Percentiles rank a stretch among this genome's conserved stretches.
Evolutionary conservation across 1,140 invertebrate species (phyloP).

Genomic region (Heliothis virescens): DNA sequence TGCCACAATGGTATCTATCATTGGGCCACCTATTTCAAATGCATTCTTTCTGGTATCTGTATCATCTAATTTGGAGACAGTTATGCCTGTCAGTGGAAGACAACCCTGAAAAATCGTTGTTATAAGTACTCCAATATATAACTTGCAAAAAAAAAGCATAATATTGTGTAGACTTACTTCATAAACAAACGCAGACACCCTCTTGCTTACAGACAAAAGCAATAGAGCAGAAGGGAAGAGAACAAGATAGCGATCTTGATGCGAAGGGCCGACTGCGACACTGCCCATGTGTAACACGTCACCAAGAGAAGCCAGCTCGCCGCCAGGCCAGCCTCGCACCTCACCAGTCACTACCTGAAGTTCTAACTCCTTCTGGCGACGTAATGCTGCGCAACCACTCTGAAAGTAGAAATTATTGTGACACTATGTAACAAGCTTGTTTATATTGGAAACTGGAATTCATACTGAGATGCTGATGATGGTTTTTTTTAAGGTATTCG

Average conservation of each 20-base stretch:
- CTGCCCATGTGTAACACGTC: conserved; percentile 95
- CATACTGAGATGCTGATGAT: no score
- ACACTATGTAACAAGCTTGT: neutral
- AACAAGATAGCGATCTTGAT: conserved; percentile 96
- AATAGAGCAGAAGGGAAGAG: conserved; percentile 95
- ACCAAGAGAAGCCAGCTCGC: conserved; percentile 91
- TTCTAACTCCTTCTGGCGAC: conserved; percentile 98
- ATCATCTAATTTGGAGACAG: conserved; percentile 92
- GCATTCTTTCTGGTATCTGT: conserved; percentile 93
- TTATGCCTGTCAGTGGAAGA: conserved; percentile 94
- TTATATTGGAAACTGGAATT: no score
- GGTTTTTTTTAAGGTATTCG: no score
- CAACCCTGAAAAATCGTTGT: conserved; percentile 90
- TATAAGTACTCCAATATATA: no score
- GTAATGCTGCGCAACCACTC: conserved; percentile 93
- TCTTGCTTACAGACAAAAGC: conserved; percentile 95
- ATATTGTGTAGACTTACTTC: conserved; percentile 88
- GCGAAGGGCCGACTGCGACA: conserved; percentile 93
- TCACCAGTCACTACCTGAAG: conserved; percentile 97
- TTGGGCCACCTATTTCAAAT: conserved; percentile 96
- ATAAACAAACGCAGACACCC: conserved; percentile 98
- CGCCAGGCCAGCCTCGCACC: conserved; percentile 98
- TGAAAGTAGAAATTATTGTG: conserved; percentile 69
- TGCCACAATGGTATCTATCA: conserved; percentile 96
- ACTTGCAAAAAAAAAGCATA: neutral